Percentiles rank a stretch among this genome's conserved stretches.
Evolutionary conservation across 2,113 vertebrate genomes (phyloP).

Genomic region (Puntigrus tetrazona): DNA sequence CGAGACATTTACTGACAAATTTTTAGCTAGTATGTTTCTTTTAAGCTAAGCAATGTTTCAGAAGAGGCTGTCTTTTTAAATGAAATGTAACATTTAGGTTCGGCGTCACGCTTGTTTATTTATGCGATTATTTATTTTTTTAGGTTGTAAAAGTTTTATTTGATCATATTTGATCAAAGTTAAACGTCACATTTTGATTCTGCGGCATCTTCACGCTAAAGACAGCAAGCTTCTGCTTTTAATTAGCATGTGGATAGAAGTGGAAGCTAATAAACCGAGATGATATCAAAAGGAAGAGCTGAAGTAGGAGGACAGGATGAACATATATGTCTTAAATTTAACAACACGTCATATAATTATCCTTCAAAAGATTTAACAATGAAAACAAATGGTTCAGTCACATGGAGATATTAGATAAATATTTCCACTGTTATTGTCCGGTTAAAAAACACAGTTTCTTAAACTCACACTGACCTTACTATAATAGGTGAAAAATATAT

Average conservation of each 20-base stretch:
- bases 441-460: background rate
- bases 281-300: conserved; percentile 10
- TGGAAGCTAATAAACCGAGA: background rate
- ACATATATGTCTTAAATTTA: background rate
- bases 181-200: background rate
- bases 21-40: background rate
- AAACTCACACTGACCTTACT: background rate
- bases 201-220: background rate
- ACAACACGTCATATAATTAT: background rate
- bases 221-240: background rate
- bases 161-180: conserved; percentile 6
- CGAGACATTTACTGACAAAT: background rate
- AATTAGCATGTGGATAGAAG: background rate
- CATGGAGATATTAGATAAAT: background rate
- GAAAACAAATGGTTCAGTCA: background rate
- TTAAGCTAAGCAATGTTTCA: background rate
- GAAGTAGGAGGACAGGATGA: background rate
- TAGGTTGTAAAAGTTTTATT: background rate
- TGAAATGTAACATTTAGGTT: background rate
- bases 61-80: background rate
- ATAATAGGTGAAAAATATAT: background rate
- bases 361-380: background rate
- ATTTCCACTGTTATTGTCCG: background rate
- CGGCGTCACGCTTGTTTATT: background rate
- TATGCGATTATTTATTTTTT: background rate